Percentiles rank a stretch among this genome's conserved stretches.
Conservation (phyloP, 2,888 invertebrate genomes). For the Cephus pygmeus region DNA sequence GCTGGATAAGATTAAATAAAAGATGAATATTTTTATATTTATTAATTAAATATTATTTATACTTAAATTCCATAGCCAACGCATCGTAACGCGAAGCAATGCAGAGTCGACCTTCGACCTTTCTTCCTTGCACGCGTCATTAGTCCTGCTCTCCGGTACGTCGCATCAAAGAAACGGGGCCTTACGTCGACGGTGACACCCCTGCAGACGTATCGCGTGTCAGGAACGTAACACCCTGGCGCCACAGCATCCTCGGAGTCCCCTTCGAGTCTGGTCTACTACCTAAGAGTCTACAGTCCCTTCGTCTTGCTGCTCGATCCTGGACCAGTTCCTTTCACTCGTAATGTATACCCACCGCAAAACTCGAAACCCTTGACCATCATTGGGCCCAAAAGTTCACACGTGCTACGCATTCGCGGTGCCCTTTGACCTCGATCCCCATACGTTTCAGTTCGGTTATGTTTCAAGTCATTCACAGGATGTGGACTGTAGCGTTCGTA, state of each 20-base stretch:
- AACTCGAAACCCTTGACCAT: slow-evolving; percentile 25
- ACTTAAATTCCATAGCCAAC: not conserved
- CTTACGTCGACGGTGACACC: slow-evolving; percentile 43
- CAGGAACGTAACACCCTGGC: slow-evolving; percentile 56
- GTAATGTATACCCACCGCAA: slow-evolving; percentile 26
- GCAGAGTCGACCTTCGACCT: slow-evolving; percentile 49
- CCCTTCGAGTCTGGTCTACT: slow-evolving; percentile 29
- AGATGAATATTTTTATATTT: not conserved
- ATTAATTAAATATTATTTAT: not conserved
- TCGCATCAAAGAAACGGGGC: not conserved
- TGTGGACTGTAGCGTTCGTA: not conserved
- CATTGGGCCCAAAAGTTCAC: not conserved
- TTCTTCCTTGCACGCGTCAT: slow-evolving; percentile 46
- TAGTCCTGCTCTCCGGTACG: slow-evolving; percentile 28
- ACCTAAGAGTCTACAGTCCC: slow-evolving; percentile 27
- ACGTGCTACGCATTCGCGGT: slow-evolving; percentile 1
- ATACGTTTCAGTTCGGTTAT: not conserved
- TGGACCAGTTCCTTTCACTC: slow-evolving; percentile 27
- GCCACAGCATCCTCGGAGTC: slow-evolving; percentile 55
- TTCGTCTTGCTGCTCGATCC: slow-evolving; percentile 33
- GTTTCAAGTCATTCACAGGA: not conserved
- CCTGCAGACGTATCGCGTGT: slow-evolving; percentile 61
- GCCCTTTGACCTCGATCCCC: not conserved
- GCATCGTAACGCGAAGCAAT: slow-evolving; percentile 36
- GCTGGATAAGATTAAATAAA: not conserved